Evolutionary conservation across 2,113 vertebrate genomes (phyloP).

Genomic region (Puffinus mauretanicus): DNA sequence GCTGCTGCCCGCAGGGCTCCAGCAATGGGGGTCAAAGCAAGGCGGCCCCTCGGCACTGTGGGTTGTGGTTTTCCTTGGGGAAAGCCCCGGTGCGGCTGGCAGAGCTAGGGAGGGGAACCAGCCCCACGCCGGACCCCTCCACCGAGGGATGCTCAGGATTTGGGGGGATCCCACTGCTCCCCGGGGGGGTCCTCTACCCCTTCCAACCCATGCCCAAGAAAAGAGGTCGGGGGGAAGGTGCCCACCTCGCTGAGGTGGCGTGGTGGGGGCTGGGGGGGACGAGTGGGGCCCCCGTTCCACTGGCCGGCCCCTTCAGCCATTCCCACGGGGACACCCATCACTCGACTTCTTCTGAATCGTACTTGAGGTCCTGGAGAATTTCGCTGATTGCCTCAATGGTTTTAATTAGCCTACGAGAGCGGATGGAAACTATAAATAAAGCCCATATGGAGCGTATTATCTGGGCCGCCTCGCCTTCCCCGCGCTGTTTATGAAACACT

Average conservation of each 20-base stretch:
- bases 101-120: not conserved
- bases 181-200: not conserved
- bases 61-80: not conserved
- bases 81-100: accelerated
- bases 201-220: not conserved
- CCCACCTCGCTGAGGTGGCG: not conserved
- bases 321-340: constrained; percentile 75
- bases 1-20: not conserved
- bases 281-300: not conserved
- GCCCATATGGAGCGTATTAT: constrained; percentile 80
- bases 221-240: not conserved
- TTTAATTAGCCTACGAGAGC: constrained; percentile 91
- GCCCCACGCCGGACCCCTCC: accelerated
- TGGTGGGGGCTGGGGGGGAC: not conserved
- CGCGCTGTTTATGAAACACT: constrained; percentile 72
- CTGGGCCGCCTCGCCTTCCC: constrained; percentile 51
- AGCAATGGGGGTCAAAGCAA: accelerated
- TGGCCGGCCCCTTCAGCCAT: not conserved
- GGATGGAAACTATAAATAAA: constrained; percentile 85
- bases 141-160: not conserved
- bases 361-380: constrained; percentile 97
- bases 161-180: not conserved
- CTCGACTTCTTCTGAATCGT: constrained; percentile 90
- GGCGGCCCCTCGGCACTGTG: not conserved
- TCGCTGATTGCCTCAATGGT: constrained; percentile 91